A percentile compares a stretch with the other conserved stretches of the same genome.
Evolutionary conservation across 30 jellyfish, hydroid and myxozoan species (phyloP).

Genomic region (Hydractinia symbiolongicarpus): DNA sequence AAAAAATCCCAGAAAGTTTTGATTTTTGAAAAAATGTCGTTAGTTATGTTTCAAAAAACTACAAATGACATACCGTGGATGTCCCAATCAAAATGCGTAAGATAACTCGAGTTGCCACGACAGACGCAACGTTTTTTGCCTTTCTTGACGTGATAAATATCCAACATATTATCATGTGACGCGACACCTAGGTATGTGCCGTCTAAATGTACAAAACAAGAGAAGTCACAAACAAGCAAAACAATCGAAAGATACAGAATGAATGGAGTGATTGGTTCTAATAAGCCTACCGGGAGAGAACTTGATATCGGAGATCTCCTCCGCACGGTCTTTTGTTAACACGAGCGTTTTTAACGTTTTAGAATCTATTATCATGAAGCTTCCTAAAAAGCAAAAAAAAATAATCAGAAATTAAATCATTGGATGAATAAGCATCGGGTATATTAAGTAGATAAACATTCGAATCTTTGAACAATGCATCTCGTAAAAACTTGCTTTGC

Average conservation of each 20-base stretch:
- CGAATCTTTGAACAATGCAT: too few relatives aligned
- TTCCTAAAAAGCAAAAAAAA: slow-evolving; percentile 39
- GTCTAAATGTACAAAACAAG: slow-evolving; percentile 36
- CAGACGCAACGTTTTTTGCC: slow-evolving; percentile 72
- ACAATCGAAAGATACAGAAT: neutral
- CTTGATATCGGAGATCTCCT: slow-evolving; percentile 83
- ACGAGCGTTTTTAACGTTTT: slow-evolving; percentile 69
- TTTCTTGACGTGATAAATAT: slow-evolving; percentile 66
- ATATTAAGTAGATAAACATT: too few relatives aligned
- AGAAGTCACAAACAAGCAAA: neutral
- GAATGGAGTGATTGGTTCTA: too few relatives aligned
- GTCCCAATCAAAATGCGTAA: slow-evolving; percentile 96
- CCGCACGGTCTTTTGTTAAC: slow-evolving; percentile 71
- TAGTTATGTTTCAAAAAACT: too few relatives aligned
- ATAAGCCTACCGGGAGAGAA: slow-evolving; percentile 76
- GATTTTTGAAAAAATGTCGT: too few relatives aligned
- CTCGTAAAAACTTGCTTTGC: too few relatives aligned
- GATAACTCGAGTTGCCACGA: slow-evolving; percentile 83
- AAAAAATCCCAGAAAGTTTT: too few relatives aligned
- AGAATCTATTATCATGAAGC: slow-evolving; percentile 83
- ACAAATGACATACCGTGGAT: slow-evolving; percentile 37
- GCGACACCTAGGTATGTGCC: slow-evolving; percentile 93
- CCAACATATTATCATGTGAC: slow-evolving; percentile 90
- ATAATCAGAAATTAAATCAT: too few relatives aligned
- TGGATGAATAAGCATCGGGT: too few relatives aligned